These are phyloP conservation scores for Ypsolopha scabrella DNA, from an alignment of 2,888 invertebrate species.

Conservation along the genomic window DNA sequence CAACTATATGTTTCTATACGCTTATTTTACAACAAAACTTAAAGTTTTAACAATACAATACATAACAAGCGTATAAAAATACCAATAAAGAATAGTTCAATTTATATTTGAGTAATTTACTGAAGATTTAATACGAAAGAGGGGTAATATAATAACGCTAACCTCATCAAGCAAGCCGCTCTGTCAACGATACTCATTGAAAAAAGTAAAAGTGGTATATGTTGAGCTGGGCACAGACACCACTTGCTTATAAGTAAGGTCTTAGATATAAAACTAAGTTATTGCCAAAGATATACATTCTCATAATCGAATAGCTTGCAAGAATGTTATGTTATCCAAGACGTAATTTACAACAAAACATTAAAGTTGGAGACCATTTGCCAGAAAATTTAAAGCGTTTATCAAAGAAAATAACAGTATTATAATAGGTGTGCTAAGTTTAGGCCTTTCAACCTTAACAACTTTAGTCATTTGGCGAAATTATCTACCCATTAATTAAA, in stretches of 20 bases:
- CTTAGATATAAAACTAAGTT: no score
- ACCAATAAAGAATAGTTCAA: constrained; percentile 8
- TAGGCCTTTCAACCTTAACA: no score
- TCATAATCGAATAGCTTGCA: no score
- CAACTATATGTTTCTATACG: not conserved
- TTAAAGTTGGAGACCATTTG: no score
- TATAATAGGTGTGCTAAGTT: no score
- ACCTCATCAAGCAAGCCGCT: not conserved
- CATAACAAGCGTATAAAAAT: constrained; percentile 39
- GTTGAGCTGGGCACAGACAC: constrained; percentile 42
- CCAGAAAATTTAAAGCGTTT: no score
- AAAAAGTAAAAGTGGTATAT: constrained; percentile 11
- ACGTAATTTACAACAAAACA: no score
- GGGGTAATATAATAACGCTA: not conserved
- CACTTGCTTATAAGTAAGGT: not conserved
- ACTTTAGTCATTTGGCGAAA: no score
- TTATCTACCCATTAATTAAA: no score
- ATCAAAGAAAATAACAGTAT: no score
- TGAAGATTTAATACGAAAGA: not conserved
- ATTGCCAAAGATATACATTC: no score
- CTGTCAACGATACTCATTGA: not conserved
- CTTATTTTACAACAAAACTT: not conserved
- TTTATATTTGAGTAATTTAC: not conserved
- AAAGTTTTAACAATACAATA: constrained; percentile 10
- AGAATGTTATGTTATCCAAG: no score